A percentile compares a stretch with the other conserved stretches of the same genome.
These are phyloP conservation scores for Apamea crenata DNA, from an alignment of 2,888 invertebrate genomes.

Conservation along the genomic window DNA sequence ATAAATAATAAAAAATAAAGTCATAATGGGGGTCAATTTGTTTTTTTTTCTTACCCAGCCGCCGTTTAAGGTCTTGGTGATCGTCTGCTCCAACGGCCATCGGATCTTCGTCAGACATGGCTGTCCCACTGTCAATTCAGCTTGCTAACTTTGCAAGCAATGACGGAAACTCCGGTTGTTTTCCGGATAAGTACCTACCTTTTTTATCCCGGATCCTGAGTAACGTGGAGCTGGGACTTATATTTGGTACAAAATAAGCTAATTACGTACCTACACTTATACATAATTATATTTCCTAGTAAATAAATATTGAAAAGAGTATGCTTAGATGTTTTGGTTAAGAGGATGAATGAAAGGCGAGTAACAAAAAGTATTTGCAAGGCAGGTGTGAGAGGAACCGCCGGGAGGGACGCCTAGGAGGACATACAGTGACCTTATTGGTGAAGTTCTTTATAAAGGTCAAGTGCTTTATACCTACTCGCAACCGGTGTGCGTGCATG, in stretches of 20 bases:
- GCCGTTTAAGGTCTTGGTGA: background rate
- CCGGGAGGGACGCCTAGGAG: no score
- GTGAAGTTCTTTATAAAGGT: no score
- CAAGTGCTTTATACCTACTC: no score
- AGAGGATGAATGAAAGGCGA: no score
- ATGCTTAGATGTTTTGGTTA: no score
- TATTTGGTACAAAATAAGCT: background rate
- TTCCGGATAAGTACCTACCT: background rate
- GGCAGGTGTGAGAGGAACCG: no score
- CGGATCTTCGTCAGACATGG: background rate
- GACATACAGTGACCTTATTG: no score
- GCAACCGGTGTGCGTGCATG: no score
- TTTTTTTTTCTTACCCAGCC: background rate
- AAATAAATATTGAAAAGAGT: constrained; percentile 18
- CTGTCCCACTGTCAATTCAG: background rate
- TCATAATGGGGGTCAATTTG: background rate
- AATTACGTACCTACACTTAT: background rate
- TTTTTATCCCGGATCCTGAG: background rate
- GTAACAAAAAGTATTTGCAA: no score
- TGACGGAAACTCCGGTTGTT: background rate
- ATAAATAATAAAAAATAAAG: background rate
- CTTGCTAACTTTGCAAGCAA: background rate
- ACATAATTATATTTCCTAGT: constrained; percentile 22
- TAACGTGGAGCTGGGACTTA: background rate
- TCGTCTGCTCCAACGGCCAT: background rate